Evolutionary conservation across 2,888 invertebrate species (phyloP), one percentile per base, ranked within the genome.

Genomic region (Ochropacha duplaris): DNA sequence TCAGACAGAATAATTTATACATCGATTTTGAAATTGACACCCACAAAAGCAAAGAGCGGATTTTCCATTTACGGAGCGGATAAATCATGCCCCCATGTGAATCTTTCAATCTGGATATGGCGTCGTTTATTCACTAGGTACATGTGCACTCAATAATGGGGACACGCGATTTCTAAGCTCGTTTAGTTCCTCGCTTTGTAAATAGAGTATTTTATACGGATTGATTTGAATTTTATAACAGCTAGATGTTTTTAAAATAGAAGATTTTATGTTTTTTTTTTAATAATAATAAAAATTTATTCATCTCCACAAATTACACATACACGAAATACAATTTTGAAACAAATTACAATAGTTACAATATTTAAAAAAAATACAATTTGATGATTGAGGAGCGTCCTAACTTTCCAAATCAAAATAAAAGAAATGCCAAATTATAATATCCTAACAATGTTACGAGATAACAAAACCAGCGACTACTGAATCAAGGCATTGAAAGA

Each of bases 401-500:
- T 12, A 12, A 11, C 31, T 31, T 9, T 8, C 44, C 19, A 44
- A 44, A 11, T 8, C n/a, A 5, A 44, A 44, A 19, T 19, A 44
- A 8, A 9, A 44, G 19, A 19, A 44, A 44, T 44, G 44, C 9
- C 16, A 16, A 2, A 16, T 9, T 19, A 44, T 9, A 44, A 19
- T 44, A 44, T 44, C 5, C 44, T 9, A 9, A 16, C 44, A 44
- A 19, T 44, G 44, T 44, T 44, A n/a, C 9, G 19, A n/a, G 44
- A 19, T 44, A 44, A 44, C 6, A 44, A 16, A 6, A 44, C 8
- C 44, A 44, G 19, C 19, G 44, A 19, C 16, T 19, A 39, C 39
- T 39, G 39, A n/a, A 39, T 39, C n/a, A 44, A 44, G 44, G 44
- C 44, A 44, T 44, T 44, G 44, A 44, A 44, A 44, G 44, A 44